These are phyloP conservation scores for Parapsyche elsis DNA, from an alignment of 1,140 invertebrate species.

Conservation along the genomic window DNA sequence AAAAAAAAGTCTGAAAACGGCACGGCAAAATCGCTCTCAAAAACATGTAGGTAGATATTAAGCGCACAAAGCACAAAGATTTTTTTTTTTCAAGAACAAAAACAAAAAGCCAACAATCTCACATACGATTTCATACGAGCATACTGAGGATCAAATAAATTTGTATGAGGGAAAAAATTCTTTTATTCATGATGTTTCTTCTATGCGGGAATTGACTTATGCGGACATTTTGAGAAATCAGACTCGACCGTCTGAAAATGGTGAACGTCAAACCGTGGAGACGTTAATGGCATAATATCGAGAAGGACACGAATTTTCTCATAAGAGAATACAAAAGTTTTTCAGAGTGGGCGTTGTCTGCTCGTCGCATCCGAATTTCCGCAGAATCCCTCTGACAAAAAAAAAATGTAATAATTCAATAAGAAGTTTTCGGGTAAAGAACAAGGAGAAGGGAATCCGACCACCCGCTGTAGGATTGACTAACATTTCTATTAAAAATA, in stretches of 20 bases:
- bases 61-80: constrained; percentile 16
- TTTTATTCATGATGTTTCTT: constrained; percentile 47
- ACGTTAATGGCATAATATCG: too few relatives aligned
- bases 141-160: constrained; percentile 33
- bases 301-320: too few relatives aligned
- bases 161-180: constrained; percentile 19
- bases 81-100: background rate
- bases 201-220: constrained; percentile 42
- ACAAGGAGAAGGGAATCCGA: background rate
- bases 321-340: too few relatives aligned
- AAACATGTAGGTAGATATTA: background rate
- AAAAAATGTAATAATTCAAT: constrained; percentile 30
- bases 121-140: background rate
- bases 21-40: background rate
- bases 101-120: background rate
- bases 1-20: background rate
- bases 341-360: too few relatives aligned
- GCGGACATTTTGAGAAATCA: constrained; percentile 39
- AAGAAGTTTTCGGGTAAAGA: constrained; percentile 9
- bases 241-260: constrained; percentile 20
- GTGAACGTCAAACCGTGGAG: background rate
- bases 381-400: background rate
- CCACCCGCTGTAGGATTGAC: constrained; percentile 15
- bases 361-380: background rate
- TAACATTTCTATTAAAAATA: constrained; percentile 44